Conservation (phyloP, 92 coral and sea anemone species). For the Pocillopora grandis region DNA sequence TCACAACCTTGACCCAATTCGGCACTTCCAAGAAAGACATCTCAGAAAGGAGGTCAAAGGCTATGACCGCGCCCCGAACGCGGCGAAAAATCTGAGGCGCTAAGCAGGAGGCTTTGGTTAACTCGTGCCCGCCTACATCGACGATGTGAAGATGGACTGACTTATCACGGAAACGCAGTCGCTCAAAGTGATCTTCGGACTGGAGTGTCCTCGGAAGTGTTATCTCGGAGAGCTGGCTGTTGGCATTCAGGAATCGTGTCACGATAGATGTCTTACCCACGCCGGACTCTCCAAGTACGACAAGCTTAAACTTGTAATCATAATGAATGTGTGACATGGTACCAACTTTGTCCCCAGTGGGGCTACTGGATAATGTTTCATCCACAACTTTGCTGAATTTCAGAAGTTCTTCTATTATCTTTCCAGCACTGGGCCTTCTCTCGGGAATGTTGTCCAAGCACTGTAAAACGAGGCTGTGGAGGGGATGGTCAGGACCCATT, state of each 20-base stretch:
- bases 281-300: slow-evolving; percentile 68
- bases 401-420: slow-evolving; percentile 42
- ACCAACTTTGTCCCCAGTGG: slow-evolving; percentile 12
- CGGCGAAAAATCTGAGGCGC: slow-evolving; percentile 74
- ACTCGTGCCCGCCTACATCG: slow-evolving; percentile 66
- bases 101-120: slow-evolving; percentile 34
- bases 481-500: slow-evolving; percentile 79
- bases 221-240: slow-evolving; percentile 20
- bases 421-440: slow-evolving; percentile 63
- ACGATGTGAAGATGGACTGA: slow-evolving; percentile 80
- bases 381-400: slow-evolving; percentile 27
- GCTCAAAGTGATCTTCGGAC: slow-evolving; percentile 72
- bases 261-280: slow-evolving; percentile 84
- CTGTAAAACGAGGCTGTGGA: slow-evolving; percentile 57
- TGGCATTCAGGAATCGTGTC: slow-evolving; percentile 60
- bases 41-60: slow-evolving; percentile 63
- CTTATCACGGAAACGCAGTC: slow-evolving; percentile 70
- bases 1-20: slow-evolving; percentile 59
- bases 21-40: slow-evolving; percentile 46
- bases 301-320: slow-evolving; percentile 75
- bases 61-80: slow-evolving; percentile 68
- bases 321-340: slow-evolving; percentile 15
- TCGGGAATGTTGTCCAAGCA: slow-evolving; percentile 75
- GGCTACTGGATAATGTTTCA: neutral
- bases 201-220: slow-evolving; percentile 33